Percentiles rank a stretch among this genome's conserved stretches.
Conservation (phyloP, 2,797 vertebrate species). For the Melopsittacus undulatus region DNA sequence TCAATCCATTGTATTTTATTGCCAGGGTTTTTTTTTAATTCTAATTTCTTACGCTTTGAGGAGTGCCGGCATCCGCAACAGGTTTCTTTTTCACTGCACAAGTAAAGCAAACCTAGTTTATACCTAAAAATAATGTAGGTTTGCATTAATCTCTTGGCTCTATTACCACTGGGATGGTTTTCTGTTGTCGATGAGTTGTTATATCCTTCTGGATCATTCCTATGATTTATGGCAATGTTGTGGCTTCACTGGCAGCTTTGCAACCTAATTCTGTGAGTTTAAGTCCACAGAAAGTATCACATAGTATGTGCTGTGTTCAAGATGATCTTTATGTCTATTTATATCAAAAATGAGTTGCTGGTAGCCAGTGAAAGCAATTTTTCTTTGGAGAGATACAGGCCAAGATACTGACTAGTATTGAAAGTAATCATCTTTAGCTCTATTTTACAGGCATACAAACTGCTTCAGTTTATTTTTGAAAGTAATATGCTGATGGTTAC, state of each 20-base stretch:
- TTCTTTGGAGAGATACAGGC: neutral
- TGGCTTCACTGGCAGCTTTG: fast-evolving
- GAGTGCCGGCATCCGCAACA: neutral
- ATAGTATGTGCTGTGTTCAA: neutral
- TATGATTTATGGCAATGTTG: neutral
- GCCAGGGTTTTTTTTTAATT: fast-evolving
- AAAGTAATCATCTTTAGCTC: neutral
- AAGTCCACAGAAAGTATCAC: neutral
- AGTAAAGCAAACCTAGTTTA: neutral
- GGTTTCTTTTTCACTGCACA: neutral
- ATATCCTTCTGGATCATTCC: neutral
- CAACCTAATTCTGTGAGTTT: neutral
- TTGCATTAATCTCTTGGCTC: neutral
- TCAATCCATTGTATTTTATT: neutral
- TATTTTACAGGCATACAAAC: neutral
- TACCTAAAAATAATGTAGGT: neutral
- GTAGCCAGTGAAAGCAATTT: neutral
- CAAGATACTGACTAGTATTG: neutral
- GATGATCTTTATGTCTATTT: neutral
- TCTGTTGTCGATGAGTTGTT: neutral
- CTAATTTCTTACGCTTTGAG: neutral
- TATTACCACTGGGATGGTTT: neutral
- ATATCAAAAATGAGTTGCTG: neutral
- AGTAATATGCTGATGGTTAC: neutral
- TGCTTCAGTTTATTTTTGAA: neutral